These are phyloP conservation scores for Oryzias sinensis DNA, from an alignment of 2,797 vertebrate species.

Conservation along the genomic window DNA sequence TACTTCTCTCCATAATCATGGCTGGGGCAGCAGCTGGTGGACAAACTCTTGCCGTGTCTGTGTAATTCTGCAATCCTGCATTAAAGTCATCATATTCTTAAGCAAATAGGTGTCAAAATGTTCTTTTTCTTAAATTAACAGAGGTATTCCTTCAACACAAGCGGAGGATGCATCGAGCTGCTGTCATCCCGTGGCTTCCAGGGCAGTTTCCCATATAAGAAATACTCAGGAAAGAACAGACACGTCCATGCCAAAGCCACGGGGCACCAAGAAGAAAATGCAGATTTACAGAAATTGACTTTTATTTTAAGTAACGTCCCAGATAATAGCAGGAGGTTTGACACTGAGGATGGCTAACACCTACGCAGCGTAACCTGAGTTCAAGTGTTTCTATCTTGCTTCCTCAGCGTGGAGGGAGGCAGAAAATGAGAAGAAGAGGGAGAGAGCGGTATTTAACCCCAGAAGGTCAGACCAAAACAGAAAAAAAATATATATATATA, in stretches of 20 bases:
- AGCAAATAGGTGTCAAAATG: slow-evolving; percentile 1
- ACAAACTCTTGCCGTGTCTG: background rate
- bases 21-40: background rate
- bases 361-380: slow-evolving; percentile 57
- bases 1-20: background rate
- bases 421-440: slow-evolving; percentile 50
- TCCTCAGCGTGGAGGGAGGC: slow-evolving; percentile 34
- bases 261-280: slow-evolving; percentile 57
- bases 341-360: slow-evolving; percentile 60
- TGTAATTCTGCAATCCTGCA: background rate
- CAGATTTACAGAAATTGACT: slow-evolving; percentile 54
- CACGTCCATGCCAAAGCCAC: slow-evolving; percentile 46
- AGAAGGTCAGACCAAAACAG: slow-evolving; percentile 82
- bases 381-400: slow-evolving; percentile 65
- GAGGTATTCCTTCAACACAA: slow-evolving; percentile 16
- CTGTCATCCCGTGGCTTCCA: slow-evolving; percentile 34
- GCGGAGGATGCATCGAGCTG: slow-evolving; percentile 30
- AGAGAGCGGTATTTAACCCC: slow-evolving; percentile 86
- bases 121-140: slow-evolving; percentile 10
- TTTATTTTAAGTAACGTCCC: slow-evolving; percentile 66
- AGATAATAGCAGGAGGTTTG: slow-evolving; percentile 57
- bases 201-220: slow-evolving; percentile 47
- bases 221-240: slow-evolving; percentile 42
- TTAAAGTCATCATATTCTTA: background rate
- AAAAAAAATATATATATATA: background rate